phyloP scores from a whole-genome alignment of 2,797 vertebrate species.

The Acrocephalus scirpaceus region DNA sequence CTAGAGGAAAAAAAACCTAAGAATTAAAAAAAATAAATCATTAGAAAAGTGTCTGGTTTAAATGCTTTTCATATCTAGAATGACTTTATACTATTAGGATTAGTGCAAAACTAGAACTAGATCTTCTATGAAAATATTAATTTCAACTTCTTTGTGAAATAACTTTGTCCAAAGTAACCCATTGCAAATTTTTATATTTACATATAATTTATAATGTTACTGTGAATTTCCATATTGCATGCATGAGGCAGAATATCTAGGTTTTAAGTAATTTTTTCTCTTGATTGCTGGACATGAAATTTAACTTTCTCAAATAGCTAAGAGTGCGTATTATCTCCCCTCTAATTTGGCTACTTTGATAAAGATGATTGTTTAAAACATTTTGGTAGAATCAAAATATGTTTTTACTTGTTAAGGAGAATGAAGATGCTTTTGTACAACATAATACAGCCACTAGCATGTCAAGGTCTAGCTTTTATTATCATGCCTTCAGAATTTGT shows the following conservation, averaged over 20 bases:
- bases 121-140: neutral
- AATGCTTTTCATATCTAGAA: neutral
- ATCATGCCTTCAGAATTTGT: neutral
- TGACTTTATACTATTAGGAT: neutral
- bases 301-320: neutral
- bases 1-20: neutral
- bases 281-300: neutral
- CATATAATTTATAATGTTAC: neutral
- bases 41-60: neutral
- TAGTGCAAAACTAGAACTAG: neutral
- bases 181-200: neutral
- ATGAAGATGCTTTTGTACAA: neutral
- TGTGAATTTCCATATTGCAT: neutral
- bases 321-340: fast-evolving
- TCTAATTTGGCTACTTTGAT: neutral
- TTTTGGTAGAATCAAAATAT: neutral
- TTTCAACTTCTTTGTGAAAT: neutral
- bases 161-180: neutral
- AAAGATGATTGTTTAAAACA: neutral
- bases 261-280: neutral
- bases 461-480: slow-evolving; percentile 2
- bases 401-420: neutral
- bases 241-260: neutral
- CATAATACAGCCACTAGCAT: neutral
- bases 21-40: neutral